Evolutionary conservation across 1,140 invertebrate species (phyloP).

Genomic region (Reticulitermes speratus): DNA sequence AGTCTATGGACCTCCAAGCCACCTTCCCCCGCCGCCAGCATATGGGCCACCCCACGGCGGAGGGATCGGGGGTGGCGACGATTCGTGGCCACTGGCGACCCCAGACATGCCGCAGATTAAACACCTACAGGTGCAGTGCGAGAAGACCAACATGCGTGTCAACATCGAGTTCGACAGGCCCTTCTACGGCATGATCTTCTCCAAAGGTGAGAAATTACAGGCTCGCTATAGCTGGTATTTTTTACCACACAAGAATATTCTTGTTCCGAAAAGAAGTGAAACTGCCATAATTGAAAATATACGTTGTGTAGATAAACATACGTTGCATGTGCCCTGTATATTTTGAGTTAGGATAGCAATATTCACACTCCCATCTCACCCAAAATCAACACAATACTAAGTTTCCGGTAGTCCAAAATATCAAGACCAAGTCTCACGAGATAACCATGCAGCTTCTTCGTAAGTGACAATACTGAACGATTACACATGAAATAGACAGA

Average conservation of each 20-base stretch:
- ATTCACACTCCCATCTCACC: too few relatives aligned
- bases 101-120: slow-evolving; percentile 89
- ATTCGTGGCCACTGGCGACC: slow-evolving; percentile 79
- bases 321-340: too few relatives aligned
- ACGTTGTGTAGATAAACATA: too few relatives aligned
- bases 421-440: too few relatives aligned
- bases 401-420: too few relatives aligned
- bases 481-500: too few relatives aligned
- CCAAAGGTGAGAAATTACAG: slow-evolving; percentile 60
- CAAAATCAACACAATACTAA: too few relatives aligned
- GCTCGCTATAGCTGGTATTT: background rate
- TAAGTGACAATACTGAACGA: too few relatives aligned
- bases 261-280: background rate
- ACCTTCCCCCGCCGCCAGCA: slow-evolving; percentile 58
- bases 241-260: background rate
- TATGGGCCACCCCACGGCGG: slow-evolving; percentile 54
- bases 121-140: slow-evolving; percentile 90
- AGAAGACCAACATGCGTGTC: slow-evolving; percentile 93
- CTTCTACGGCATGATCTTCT: slow-evolving; percentile 95
- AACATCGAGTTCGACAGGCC: slow-evolving; percentile 93
- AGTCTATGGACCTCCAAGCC: slow-evolving; percentile 71
- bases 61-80: slow-evolving; percentile 53
- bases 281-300: too few relatives aligned
- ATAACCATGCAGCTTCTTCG: too few relatives aligned
- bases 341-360: too few relatives aligned